phyloP scores from a whole-genome alignment of 2,797 vertebrate species.

The Anisognathus igniventris region DNA sequence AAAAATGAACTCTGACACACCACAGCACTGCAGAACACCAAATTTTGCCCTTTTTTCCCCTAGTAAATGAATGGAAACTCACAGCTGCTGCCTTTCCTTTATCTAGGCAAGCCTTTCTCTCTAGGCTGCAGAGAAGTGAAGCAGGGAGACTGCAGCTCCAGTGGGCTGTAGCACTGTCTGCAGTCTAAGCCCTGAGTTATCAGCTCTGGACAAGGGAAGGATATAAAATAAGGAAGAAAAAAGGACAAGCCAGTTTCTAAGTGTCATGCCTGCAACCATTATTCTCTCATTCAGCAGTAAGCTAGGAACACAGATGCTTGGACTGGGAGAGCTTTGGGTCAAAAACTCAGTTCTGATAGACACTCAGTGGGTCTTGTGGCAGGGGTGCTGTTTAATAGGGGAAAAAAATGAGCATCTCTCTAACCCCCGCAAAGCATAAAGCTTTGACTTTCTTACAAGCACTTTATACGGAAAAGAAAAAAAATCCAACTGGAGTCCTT shows the following conservation, averaged over 20 bases:
- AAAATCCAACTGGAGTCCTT: background rate
- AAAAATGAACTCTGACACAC: background rate
- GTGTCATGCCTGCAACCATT: background rate
- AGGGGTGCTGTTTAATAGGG: background rate
- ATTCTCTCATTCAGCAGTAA: background rate
- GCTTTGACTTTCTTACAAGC: background rate
- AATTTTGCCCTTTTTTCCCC: background rate
- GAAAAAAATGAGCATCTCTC: background rate
- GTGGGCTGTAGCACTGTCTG: background rate
- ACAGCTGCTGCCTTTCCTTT: background rate
- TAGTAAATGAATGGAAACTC: background rate
- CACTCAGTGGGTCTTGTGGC: background rate
- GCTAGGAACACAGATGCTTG: background rate
- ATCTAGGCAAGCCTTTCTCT: background rate
- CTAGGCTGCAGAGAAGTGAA: background rate
- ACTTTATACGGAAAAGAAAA: background rate
- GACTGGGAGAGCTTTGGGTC: background rate
- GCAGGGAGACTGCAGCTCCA: background rate
- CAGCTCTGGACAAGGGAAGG: background rate
- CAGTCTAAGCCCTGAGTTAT: background rate
- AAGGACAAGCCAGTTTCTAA: background rate
- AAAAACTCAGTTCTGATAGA: background rate
- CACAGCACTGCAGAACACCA: rapidly evolving
- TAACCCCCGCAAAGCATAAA: background rate
- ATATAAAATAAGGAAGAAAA: background rate